Percentiles rank a stretch among this genome's conserved stretches.
These are phyloP conservation scores for Melipona quadrifasciata DNA, from an alignment of 1,140 invertebrate genomes.

Conservation along the genomic window DNA sequence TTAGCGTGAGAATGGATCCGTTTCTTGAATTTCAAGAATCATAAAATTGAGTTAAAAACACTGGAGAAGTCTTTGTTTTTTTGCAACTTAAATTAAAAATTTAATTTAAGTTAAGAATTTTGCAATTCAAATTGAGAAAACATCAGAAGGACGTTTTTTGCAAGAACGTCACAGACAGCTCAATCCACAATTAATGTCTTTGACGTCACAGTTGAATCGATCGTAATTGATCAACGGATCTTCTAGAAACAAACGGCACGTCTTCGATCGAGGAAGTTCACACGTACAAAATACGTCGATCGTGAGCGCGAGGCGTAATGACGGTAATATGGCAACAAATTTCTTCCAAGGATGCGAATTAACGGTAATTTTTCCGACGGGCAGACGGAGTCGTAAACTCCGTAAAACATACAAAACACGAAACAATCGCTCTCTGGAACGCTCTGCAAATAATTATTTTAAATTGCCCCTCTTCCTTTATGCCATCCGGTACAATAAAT, in stretches of 20 bases:
- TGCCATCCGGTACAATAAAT: neutral
- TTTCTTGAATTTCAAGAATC: too few species aligned
- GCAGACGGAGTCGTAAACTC: neutral
- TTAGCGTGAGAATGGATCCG: too few species aligned
- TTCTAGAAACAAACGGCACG: neutral
- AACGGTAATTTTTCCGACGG: conserved; percentile 9
- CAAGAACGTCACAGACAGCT: too few species aligned
- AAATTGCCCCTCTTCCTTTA: conserved; percentile 7
- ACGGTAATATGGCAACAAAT: conserved; percentile 18
- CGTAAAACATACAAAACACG: neutral
- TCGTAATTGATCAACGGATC: neutral
- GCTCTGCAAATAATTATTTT: conserved; percentile 6
- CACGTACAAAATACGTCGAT: neutral
- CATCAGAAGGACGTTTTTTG: too few species aligned
- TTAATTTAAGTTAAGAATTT: too few species aligned
- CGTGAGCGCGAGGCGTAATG: neutral
- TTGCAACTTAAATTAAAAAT: too few species aligned
- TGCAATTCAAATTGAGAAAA: too few species aligned
- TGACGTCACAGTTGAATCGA: neutral
- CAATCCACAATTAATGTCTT: neutral
- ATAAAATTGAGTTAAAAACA: too few species aligned
- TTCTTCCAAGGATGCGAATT: conserved; percentile 12
- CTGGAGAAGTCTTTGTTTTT: too few species aligned
- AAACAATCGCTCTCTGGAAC: neutral
- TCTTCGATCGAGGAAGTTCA: neutral